Evolutionary conservation across 2,888 invertebrate species (phyloP).

Genomic region (Dicranocentrus wangi): DNA sequence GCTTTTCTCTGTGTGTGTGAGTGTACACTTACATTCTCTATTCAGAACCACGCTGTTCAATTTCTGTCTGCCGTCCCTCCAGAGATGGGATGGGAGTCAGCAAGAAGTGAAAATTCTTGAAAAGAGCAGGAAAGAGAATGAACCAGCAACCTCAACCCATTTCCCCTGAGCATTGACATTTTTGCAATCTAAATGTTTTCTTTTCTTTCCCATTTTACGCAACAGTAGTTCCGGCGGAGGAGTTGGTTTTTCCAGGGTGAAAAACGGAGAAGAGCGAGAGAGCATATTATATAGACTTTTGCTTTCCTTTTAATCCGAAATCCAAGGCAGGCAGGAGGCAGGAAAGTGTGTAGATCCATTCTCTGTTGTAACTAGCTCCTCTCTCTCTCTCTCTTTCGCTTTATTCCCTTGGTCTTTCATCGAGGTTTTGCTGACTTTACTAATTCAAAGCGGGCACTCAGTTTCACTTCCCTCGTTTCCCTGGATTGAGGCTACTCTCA

Average conservation of each 20-base stretch:
- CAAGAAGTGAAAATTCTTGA: conserved; percentile 29
- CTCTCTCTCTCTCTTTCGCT: background rate
- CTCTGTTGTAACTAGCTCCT: conserved; percentile 2
- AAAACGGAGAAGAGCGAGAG: too few species aligned
- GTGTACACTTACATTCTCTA: too few species aligned
- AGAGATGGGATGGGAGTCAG: conserved; percentile 35
- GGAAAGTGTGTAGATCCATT: too few species aligned
- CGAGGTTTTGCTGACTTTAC: conserved; percentile 65
- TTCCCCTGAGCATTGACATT: conserved; percentile 65
- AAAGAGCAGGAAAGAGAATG: conserved; percentile 49
- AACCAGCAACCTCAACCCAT: conserved; percentile 62
- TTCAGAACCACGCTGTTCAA: conserved; percentile 43
- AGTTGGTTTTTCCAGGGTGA: too few species aligned
- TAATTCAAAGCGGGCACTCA: conserved; percentile 54
- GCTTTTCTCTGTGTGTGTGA: too few species aligned
- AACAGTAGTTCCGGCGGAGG: conserved; percentile 59
- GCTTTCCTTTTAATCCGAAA: too few species aligned
- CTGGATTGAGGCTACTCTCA: too few species aligned
- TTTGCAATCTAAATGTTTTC: conserved; percentile 65
- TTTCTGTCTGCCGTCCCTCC: conserved; percentile 45
- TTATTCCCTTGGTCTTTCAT: conserved; percentile 43
- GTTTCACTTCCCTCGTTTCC: conserved; percentile 13
- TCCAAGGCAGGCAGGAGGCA: too few species aligned
- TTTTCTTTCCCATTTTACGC: conserved; percentile 64
- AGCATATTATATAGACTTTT: too few species aligned